Conservation (phyloP, 2,797 vertebrate species). For the Darevskia mixta region DNA sequence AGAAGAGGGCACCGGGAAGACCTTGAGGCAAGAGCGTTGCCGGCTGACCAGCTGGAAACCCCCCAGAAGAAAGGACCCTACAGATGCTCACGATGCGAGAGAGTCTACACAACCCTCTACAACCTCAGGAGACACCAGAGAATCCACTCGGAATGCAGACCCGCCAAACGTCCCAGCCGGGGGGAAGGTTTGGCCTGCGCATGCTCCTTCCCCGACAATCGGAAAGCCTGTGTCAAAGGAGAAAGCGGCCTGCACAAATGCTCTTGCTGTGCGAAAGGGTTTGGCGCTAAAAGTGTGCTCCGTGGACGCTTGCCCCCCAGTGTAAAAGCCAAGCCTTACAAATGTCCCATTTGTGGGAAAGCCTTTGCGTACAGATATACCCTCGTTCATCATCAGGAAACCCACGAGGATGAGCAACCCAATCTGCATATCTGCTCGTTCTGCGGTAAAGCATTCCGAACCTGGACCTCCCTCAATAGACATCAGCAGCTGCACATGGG, state of each 20-base stretch:
- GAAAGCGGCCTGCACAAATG: slow-evolving; percentile 16
- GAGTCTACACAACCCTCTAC: slow-evolving; percentile 45
- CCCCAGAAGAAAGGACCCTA: slow-evolving; percentile 57
- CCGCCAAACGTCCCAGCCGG: slow-evolving; percentile 40
- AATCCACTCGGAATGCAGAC: slow-evolving; percentile 48
- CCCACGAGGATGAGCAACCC: slow-evolving; percentile 6
- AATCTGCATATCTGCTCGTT: slow-evolving; percentile 45
- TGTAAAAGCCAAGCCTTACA: slow-evolving; percentile 36
- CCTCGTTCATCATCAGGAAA: not conserved
- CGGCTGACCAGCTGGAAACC: slow-evolving; percentile 62
- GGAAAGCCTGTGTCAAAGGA: slow-evolving; percentile 36
- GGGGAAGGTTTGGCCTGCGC: slow-evolving; percentile 29
- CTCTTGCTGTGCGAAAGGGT: slow-evolving; percentile 22
- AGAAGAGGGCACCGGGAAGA: slow-evolving; percentile 51
- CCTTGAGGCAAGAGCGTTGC: slow-evolving; percentile 61
- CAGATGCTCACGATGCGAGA: slow-evolving; percentile 16
- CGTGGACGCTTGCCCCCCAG: slow-evolving; percentile 31
- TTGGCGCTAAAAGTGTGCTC: slow-evolving; percentile 33
- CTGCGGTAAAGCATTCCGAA: slow-evolving; percentile 18
- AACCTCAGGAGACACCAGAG: slow-evolving; percentile 67
- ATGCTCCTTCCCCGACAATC: not conserved
- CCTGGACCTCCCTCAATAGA: not conserved
- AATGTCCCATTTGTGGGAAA: slow-evolving; percentile 33
- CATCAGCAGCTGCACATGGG: slow-evolving; percentile 27
- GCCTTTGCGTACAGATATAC: not conserved